Base-by-base conservation (phyloP, 1,140 invertebrate genomes). In the Anagrus nilaparvatae region DNA sequence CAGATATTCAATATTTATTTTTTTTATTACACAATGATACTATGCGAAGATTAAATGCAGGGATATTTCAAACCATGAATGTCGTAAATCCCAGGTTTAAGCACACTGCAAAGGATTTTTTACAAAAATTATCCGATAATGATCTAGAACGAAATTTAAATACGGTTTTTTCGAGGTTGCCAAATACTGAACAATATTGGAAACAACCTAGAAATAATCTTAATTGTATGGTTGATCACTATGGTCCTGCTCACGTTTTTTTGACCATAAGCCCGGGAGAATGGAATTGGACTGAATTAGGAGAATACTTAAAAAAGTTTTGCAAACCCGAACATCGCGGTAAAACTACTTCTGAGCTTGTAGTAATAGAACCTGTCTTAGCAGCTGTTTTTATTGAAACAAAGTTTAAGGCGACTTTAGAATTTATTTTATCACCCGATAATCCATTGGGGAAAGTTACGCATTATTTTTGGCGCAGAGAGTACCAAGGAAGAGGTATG, bases 251-350 rank as follows among this genome's bases (percentile, higher is more conserved):
- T 20, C 59, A 51, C 3, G 60, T 54, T 51, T 63, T 59, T 50
- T 27, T 62, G 1, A 59, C 60, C 16, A 43, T 60, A n/a, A 60
- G 59, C 43, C 54, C 56, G n/a, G 49, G 48, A 12, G 56, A 63
- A 44, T 61, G 51, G 49, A 34, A 51, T 19, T 63, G 58, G 56
- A 18, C 51, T 10, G 47, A 47, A 18, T 43, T 56, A 24, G 27
- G 35, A 38, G 14, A 47, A 13, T 55, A 49, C 27, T 37, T 53
- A n/a, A 20, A 43, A 21, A 16, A 12, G 10, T 44, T 53, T 10
- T 51, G 53, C 43, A 36, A 21, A 16, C 29, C 39, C 6, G 16
- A 29, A 31, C 9, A 34, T 27, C 39, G 44, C 19, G 43, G 44
- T 10, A 51, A 24, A 16, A 19, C 40, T n/a, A 38, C 45, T 8